Evolutionary conservation across 2,797 vertebrate species (phyloP), one percentile per base, ranked within the genome.

Genomic region (Triplophysa bombifrons): DNA sequence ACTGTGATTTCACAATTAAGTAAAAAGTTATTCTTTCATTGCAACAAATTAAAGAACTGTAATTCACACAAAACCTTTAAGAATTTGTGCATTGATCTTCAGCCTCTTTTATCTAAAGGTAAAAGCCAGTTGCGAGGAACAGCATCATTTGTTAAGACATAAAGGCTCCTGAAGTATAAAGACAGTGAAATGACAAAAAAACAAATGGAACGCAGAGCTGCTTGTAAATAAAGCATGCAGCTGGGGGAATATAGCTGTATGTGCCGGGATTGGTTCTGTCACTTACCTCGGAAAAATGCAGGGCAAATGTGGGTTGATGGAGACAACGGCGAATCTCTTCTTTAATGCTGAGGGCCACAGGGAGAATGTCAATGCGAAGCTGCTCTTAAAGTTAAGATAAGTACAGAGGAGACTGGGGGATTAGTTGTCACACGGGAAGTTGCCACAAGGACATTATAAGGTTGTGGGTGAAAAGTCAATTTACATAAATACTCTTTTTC

Each of bases 221-320:
- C 90, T 85, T 87, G 90, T 92, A 90, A 93, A 92, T 92, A 90
- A 85, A 84, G 78, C 84, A 89, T 89, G 87, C 84, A 89, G 88
- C 89, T 89, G 89, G 53, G 64, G 91, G 88, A 84, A 85, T 87
- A 83, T 85, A 38, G 6, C 34, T 86, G 56, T 71, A 89, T 88
- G 86, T 87, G 91, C 89, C 88, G 86, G 92, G 89, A 93, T 91
- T 91, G 91, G 87, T 92, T 92, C 92, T 90, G 90, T 89, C 90
- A 92, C 89, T 89, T 88, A 89, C 87, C 91, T 90, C 90, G 90
- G 92, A 92, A 90, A 89, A 91, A 90, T 90, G 88, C 86, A 90
- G 90, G 91, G 88, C 91, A 81, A 71, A 70, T 50, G 66, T 71
- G 73, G 22, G 51, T 66, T 80, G 70, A 73, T 80, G 70, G 77